A percentile compares a stretch with the other conserved stretches of the same genome.
Evolutionary conservation across 2,113 vertebrate species (phyloP).

Genomic region (Caloenas nicobarica): DNA sequence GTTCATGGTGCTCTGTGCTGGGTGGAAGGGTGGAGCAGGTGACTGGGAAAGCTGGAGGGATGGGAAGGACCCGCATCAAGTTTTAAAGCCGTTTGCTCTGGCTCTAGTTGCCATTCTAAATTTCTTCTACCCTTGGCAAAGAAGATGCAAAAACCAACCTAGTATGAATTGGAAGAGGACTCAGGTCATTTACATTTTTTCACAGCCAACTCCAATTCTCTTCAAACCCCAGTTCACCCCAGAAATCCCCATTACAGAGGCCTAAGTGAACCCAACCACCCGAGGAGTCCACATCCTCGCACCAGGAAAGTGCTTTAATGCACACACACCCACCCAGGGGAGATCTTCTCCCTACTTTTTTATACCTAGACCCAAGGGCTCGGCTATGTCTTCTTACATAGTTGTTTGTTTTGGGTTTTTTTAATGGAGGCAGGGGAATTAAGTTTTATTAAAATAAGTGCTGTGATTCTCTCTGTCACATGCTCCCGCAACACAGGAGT

Average conservation of each 20-base stretch:
- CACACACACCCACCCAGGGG: neutral
- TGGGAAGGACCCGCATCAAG: neutral
- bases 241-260: neutral
- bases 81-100: neutral
- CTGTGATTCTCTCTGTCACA: slow-evolving; percentile 42
- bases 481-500: neutral
- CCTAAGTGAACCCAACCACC: accelerated
- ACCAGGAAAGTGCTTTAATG: neutral
- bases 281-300: neutral
- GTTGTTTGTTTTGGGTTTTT: too few species aligned
- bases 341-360: neutral
- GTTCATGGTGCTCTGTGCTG: neutral
- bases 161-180: neutral
- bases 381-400: neutral
- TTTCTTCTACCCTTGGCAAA: neutral
- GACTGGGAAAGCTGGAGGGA: neutral
- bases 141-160: neutral
- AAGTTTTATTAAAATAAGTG: slow-evolving; percentile 18
- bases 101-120: neutral
- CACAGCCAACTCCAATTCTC: neutral
- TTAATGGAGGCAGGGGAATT: neutral
- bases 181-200: neutral
- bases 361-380: neutral
- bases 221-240: neutral
- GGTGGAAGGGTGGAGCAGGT: neutral